Percentiles rank a stretch among this genome's conserved stretches.
Conservation (phyloP, 2,888 invertebrate genomes). For the Yponomeuta sedellus region DNA sequence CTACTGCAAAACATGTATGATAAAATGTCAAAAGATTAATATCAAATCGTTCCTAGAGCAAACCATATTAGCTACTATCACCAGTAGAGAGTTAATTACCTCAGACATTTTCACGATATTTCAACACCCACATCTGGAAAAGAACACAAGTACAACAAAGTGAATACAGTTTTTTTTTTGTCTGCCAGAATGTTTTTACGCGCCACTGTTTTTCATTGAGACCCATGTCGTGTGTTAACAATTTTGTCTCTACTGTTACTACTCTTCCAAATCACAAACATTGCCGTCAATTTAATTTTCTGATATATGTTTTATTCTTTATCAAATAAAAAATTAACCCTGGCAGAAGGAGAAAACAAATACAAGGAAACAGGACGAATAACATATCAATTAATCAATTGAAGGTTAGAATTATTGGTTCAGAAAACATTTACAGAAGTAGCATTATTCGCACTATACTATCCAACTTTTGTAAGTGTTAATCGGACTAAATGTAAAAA, state of each 20-base stretch:
- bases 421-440: neutral
- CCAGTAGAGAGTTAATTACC: slow-evolving; percentile 76
- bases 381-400: neutral
- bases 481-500: slow-evolving; percentile 67
- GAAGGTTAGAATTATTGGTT: neutral
- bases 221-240: slow-evolving; percentile 35
- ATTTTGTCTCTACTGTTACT: neutral
- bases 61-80: slow-evolving; percentile 69
- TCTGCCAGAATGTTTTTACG: slow-evolving; percentile 44
- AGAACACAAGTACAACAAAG: slow-evolving; percentile 77
- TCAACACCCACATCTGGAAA: slow-evolving; percentile 76
- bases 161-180: slow-evolving; percentile 56
- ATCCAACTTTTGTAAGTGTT: slow-evolving; percentile 4
- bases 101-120: slow-evolving; percentile 75
- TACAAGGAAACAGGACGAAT: neutral
- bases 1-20: slow-evolving; percentile 6
- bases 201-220: slow-evolving; percentile 73
- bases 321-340: neutral
- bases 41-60: slow-evolving; percentile 28
- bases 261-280: neutral
- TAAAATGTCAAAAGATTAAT: slow-evolving; percentile 4
- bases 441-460: neutral
- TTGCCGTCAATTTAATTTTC: too few species aligned
- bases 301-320: neutral
- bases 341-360: neutral